Conservation (phyloP, 2,797 vertebrate species). For the Mormyrus hasselquistii region DNA sequence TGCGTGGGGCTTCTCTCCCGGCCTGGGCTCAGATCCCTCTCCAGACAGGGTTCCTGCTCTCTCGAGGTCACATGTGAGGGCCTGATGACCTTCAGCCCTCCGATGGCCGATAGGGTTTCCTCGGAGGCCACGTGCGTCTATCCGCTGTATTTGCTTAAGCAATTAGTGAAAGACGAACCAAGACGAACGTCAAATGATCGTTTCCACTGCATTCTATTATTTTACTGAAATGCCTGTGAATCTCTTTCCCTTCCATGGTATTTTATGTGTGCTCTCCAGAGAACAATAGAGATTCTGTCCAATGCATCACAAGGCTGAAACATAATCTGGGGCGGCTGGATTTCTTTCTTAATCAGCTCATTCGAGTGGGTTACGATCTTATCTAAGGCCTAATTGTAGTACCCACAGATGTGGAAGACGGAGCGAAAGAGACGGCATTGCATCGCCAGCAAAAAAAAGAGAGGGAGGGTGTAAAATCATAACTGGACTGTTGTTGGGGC, state of each 20-base stretch:
- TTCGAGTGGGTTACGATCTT: constrained; percentile 49
- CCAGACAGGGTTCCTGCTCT: neutral
- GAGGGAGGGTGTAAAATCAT: constrained; percentile 24
- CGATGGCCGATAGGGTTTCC: neutral
- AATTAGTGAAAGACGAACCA: constrained; percentile 35
- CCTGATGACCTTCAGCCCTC: neutral
- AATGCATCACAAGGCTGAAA: constrained; percentile 40
- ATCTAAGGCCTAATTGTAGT: constrained; percentile 53
- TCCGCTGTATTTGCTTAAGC: constrained; percentile 29
- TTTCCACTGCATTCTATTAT: constrained; percentile 36
- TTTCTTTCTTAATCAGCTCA: constrained; percentile 48
- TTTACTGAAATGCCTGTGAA: constrained; percentile 16
- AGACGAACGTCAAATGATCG: constrained; percentile 35
- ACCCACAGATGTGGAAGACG: constrained; percentile 44
- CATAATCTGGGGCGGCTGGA: constrained; percentile 43
- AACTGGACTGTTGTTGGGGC: constrained; percentile 33
- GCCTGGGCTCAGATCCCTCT: neutral
- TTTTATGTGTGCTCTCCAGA: constrained; percentile 28
- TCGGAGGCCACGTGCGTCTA: neutral
- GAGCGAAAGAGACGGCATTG: constrained; percentile 45
- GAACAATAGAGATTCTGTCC: constrained; percentile 25
- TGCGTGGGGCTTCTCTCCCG: neutral
- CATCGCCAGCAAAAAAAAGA: constrained; percentile 33
- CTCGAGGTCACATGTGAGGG: neutral
- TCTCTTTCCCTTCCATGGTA: constrained; percentile 38